These are phyloP conservation scores for Amblyopsis rosae DNA, from an alignment of 2,113 vertebrate species.

Conservation along the genomic window DNA sequence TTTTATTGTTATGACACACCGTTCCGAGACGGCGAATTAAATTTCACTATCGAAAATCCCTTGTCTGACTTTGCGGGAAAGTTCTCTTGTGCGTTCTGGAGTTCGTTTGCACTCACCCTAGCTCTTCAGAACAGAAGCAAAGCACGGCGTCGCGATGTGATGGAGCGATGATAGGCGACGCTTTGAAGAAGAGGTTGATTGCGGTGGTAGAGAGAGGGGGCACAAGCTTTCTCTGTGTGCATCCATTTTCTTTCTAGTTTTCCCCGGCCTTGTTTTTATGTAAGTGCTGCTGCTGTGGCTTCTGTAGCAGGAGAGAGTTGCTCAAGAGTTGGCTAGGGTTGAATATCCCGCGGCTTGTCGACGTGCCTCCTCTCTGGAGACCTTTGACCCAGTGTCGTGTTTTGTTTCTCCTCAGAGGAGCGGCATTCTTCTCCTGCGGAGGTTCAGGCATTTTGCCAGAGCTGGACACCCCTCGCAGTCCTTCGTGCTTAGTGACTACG, in stretches of 20 bases:
- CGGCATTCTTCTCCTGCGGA: slow-evolving; percentile 48
- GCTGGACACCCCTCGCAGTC: slow-evolving; percentile 34
- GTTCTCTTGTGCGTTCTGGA: not conserved
- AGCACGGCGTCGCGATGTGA: slow-evolving; percentile 58
- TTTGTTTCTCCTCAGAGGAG: slow-evolving; percentile 58
- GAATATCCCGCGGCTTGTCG: slow-evolving; percentile 51
- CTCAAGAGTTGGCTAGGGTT: slow-evolving; percentile 51
- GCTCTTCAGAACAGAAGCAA: slow-evolving; percentile 36
- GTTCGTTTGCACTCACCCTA: slow-evolving; percentile 29
- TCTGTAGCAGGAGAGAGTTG: slow-evolving; percentile 37
- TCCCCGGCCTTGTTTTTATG: slow-evolving; percentile 36
- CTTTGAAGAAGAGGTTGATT: slow-evolving; percentile 48
- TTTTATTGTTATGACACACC: slow-evolving; percentile 10
- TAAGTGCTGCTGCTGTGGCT: slow-evolving; percentile 56
- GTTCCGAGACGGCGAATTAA: too few relatives aligned
- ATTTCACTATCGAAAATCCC: slow-evolving; percentile 6
- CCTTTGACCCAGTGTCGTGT: slow-evolving; percentile 64
- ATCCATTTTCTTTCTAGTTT: slow-evolving; percentile 33
- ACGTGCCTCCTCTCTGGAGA: slow-evolving; percentile 35
- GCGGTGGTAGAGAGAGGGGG: slow-evolving; percentile 12
- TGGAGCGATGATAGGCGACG: slow-evolving; percentile 45
- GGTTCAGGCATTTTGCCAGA: slow-evolving; percentile 43
- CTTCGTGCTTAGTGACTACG: slow-evolving; percentile 48
- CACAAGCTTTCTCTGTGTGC: slow-evolving; percentile 26
- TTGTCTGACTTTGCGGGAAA: slow-evolving; percentile 16